These are phyloP conservation scores for Penaeus chinensis DNA, from an alignment of 1,140 invertebrate genomes.

Conservation along the genomic window DNA sequence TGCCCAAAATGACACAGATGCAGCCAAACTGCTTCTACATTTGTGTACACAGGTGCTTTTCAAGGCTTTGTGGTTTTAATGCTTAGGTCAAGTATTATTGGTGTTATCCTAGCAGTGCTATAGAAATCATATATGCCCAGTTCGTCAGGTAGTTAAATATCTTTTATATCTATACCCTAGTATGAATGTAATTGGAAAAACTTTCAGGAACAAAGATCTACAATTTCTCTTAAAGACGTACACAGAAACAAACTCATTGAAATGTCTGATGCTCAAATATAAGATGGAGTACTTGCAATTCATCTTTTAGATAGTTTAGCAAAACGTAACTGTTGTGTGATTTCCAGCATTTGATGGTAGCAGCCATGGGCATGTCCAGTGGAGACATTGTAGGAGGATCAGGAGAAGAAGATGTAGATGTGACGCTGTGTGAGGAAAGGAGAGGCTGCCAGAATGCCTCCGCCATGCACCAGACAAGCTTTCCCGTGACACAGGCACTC, in stretches of 20 bases:
- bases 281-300: too few species aligned
- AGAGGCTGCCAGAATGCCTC: neutral
- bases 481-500: constrained; percentile 75
- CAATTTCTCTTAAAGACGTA: too few species aligned
- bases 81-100: constrained; percentile 36
- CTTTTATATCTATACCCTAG: too few species aligned
- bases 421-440: constrained; percentile 6
- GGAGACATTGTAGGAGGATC: constrained; percentile 55
- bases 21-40: constrained; percentile 73
- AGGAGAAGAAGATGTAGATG: constrained; percentile 13
- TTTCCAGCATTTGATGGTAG: constrained; percentile 71
- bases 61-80: constrained; percentile 6
- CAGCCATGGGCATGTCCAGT: constrained; percentile 69
- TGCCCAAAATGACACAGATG: constrained; percentile 71
- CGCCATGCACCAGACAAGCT: constrained; percentile 65
- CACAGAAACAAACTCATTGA: too few species aligned
- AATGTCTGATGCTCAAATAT: too few species aligned
- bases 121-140: too few species aligned
- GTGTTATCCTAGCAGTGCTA: neutral
- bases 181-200: too few species aligned
- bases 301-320: neutral
- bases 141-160: too few species aligned
- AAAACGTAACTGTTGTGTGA: neutral
- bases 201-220: too few species aligned
- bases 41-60: constrained; percentile 74